Evolutionary conservation across 1,140 invertebrate genomes (phyloP).

Genomic region (Sinella curviseta): DNA sequence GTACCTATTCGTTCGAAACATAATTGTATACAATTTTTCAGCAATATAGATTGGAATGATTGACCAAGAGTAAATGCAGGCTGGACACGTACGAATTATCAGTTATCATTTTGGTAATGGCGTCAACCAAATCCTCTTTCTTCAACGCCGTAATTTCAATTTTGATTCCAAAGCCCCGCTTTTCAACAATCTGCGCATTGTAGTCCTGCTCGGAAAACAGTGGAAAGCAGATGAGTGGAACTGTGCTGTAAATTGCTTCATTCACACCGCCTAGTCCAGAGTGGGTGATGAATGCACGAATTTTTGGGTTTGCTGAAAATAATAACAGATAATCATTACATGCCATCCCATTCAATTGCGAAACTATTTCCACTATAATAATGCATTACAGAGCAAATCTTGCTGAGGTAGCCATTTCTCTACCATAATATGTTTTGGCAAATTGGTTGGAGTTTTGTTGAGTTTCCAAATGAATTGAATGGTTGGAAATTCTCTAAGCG

Average conservation of each 20-base stretch:
- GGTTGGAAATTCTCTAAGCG: background rate
- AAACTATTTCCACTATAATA: too few species aligned
- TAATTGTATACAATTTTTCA: too few species aligned
- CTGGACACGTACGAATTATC: background rate
- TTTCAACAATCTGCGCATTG: slow-evolving; percentile 50
- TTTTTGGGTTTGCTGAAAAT: slow-evolving; percentile 49
- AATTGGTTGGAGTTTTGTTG: background rate
- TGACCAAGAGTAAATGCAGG: too few species aligned
- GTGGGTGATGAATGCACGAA: slow-evolving; percentile 54
- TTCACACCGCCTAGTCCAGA: slow-evolving; percentile 54
- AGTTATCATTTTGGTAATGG: slow-evolving; percentile 4
- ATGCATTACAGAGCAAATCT: background rate
- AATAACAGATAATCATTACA: background rate
- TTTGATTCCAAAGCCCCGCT: slow-evolving; percentile 42
- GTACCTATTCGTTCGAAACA: too few species aligned
- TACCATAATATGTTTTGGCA: background rate
- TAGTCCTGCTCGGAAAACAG: slow-evolving; percentile 48
- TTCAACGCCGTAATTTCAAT: slow-evolving; percentile 35
- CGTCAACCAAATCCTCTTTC: background rate
- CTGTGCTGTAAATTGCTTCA: slow-evolving; percentile 53
- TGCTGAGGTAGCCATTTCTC: slow-evolving; percentile 15
- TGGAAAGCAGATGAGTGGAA: slow-evolving; percentile 52
- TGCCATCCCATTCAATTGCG: too few species aligned
- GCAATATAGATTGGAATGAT: background rate
- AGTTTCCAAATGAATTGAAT: background rate